Evolutionary conservation across 1,140 invertebrate species (phyloP).

Genomic region (Drosophila erecta): DNA sequence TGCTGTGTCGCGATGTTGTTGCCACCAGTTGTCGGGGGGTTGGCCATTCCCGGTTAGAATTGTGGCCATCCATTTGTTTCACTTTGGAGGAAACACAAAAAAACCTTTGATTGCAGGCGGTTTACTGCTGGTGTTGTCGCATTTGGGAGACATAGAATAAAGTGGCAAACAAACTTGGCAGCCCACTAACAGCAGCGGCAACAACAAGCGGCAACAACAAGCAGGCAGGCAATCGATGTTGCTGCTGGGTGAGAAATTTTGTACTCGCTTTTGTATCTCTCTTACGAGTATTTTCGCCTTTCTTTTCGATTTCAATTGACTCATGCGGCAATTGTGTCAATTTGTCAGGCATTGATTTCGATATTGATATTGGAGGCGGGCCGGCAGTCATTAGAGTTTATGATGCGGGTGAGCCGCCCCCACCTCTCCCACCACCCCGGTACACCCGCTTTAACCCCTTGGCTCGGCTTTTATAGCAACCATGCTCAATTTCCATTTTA

Average conservation of each 20-base stretch:
- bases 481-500: slow-evolving; percentile 82
- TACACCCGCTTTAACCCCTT: background rate
- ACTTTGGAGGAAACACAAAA: slow-evolving; percentile 38
- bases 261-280: slow-evolving; percentile 3
- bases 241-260: slow-evolving; percentile 22
- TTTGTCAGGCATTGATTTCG: slow-evolving; percentile 75
- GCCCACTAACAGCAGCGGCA: slow-evolving; percentile 42
- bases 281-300: background rate
- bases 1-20: slow-evolving; percentile 17
- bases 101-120: slow-evolving; percentile 30
- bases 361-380: slow-evolving; percentile 60
- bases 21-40: slow-evolving; percentile 6
- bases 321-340: slow-evolving; percentile 81
- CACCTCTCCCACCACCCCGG: background rate
- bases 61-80: slow-evolving; percentile 72
- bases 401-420: slow-evolving; percentile 63
- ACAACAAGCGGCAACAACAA: slow-evolving; percentile 7
- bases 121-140: slow-evolving; percentile 42
- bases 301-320: slow-evolving; percentile 65
- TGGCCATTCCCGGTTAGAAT: slow-evolving; percentile 55
- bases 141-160: slow-evolving; percentile 76
- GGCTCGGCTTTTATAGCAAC: slow-evolving; percentile 10
- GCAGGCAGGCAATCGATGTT: slow-evolving; percentile 6
- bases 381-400: slow-evolving; percentile 71
- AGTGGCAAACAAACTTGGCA: slow-evolving; percentile 70